These are phyloP conservation scores for Gavialis gangeticus DNA, from an alignment of 2,113 vertebrate genomes.

Conservation along the genomic window DNA sequence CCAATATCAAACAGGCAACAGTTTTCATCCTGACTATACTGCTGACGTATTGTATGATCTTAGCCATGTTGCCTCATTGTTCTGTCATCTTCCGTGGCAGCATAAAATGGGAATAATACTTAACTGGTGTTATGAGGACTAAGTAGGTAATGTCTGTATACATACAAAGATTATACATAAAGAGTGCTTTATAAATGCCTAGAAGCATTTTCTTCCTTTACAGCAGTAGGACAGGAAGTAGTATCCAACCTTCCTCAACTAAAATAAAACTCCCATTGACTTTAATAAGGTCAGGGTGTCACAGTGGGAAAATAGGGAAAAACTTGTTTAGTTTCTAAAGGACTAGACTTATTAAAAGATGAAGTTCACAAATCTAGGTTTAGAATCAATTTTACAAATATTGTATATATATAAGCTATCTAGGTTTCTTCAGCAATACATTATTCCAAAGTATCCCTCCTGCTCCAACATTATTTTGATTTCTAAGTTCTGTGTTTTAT, in stretches of 20 bases:
- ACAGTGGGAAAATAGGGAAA: not conserved
- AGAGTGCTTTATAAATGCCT: not conserved
- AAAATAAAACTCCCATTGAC: not conserved
- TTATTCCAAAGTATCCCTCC: not conserved
- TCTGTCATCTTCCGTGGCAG: too few species aligned
- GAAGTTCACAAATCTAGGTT: not conserved
- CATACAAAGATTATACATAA: not conserved
- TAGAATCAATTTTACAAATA: not conserved
- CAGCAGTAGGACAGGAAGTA: not conserved
- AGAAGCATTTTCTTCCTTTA: not conserved
- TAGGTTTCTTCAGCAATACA: not conserved
- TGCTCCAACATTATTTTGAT: not conserved
- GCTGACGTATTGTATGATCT: not conserved
- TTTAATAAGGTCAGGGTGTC: not conserved
- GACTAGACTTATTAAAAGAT: not conserved
- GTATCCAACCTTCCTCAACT: not conserved
- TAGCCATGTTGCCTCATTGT: not conserved
- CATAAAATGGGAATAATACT: not conserved
- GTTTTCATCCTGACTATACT: not conserved
- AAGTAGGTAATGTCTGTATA: not conserved
- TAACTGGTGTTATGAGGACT: not conserved
- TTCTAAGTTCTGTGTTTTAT: not conserved
- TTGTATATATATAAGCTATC: not conserved
- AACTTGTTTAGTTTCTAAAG: not conserved
- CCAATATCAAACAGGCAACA: conserved; percentile 20